These are phyloP conservation scores for Myiopsitta monachus DNA, from an alignment of 2,113 vertebrate species.

Conservation along the genomic window DNA sequence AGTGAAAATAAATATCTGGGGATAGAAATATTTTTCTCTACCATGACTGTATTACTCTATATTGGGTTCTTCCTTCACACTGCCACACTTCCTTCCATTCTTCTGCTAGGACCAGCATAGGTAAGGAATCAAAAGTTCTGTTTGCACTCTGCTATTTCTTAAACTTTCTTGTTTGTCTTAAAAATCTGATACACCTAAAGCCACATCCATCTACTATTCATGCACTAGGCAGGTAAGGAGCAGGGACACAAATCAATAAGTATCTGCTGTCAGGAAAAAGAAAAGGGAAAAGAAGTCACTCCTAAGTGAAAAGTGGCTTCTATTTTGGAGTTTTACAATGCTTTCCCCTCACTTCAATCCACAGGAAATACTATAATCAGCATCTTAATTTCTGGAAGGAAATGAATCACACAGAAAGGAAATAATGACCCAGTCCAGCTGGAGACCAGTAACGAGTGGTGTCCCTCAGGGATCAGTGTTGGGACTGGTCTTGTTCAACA, in stretches of 20 bases:
- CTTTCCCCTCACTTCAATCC: not conserved
- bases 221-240: not conserved
- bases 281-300: not conserved
- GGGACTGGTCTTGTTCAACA: no score
- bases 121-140: not conserved
- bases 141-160: not conserved
- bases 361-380: not conserved
- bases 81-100: not conserved
- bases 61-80: not conserved
- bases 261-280: not conserved
- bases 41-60: not conserved
- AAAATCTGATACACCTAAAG: not conserved
- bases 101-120: not conserved
- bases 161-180: not conserved
- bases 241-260: not conserved
- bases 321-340: not conserved
- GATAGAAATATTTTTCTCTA: conserved; percentile 10
- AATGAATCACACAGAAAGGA: not conserved
- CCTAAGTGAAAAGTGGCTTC: not conserved
- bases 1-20: conserved; percentile 23
- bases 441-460: no score
- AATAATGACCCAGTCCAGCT: not conserved
- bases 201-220: not conserved
- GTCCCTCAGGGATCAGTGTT: no score
- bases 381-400: not conserved